Base-by-base conservation (phyloP, 2,797 vertebrate genomes). In the Pitangus sulphuratus region DNA sequence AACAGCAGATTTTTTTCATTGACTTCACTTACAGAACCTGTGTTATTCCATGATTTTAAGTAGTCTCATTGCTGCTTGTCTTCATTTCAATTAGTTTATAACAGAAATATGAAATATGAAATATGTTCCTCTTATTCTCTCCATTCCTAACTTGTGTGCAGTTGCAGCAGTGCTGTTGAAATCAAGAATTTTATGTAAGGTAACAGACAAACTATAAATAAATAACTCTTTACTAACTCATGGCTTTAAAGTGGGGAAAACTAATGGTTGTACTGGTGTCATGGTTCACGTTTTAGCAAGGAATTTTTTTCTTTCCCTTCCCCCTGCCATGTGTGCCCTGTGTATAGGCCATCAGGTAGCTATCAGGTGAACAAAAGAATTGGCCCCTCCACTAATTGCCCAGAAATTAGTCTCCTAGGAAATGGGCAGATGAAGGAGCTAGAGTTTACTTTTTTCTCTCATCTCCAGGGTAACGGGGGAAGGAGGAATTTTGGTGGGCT, bases 111-210 rank as follows among this genome's bases (percentile, higher is more conserved):
- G 50, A 30, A 79, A 24, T 17, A 70, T 35, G 39, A 62, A 56
- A 50, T 42, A 1, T 5, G 8, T 61, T 31, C 17, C 25, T 33
- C 6, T 13, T 80, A 51, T 66, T 54, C 11, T 83, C 6, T 15
- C 5, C 6, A 9, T 60, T 68, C 24, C n/a, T n/a, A 64, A 39
- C 12, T 25, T 0, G 0, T 11, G 8, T 8, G 26, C 8, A 51
- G 37, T 14, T 81, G 10, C 44, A 85, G 19, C 24, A 65, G 6
- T 21, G 20, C 21, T 84, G 33, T 44, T 31, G 61, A 54, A 77
- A 87, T 11, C 9, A 58, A 28, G 8, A 24, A 2, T 19, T 84
- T 22, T 65, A 35, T 6, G 30, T 48, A 64, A 53, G 15, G 13
- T 51, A 71, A 33, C 6, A 85, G 33, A 25, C 20, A 65, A 61